A percentile compares a stretch with the other conserved stretches of the same genome.
Evolutionary conservation across 1,140 invertebrate genomes (phyloP).

Genomic region (Brachionus sp.): DNA sequence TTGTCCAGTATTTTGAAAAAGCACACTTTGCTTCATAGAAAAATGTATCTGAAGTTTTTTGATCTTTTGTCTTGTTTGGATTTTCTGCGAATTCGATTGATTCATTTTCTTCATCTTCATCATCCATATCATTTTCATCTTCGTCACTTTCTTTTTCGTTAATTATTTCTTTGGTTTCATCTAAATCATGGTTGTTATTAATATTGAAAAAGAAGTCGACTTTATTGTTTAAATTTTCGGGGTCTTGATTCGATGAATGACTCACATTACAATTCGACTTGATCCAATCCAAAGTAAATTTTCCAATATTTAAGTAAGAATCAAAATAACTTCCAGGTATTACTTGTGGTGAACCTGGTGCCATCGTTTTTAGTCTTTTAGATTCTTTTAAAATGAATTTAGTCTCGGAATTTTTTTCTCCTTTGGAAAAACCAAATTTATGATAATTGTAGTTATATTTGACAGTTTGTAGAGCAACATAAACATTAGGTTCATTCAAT

Average conservation of each 20-base stretch:
- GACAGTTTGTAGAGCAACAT: constrained; percentile 39
- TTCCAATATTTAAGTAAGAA: constrained; percentile 35
- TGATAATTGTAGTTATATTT: not conserved
- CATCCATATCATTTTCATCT: not conserved
- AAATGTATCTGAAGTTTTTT: not conserved
- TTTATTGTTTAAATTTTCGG: not conserved
- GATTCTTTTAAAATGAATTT: not conserved
- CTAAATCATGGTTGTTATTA: not conserved
- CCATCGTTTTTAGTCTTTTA: not conserved
- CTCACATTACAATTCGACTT: constrained; percentile 20
- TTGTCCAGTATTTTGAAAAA: constrained; percentile 25
- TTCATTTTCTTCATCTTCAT: constrained; percentile 6
- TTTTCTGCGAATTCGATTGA: not conserved
- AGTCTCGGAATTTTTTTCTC: not conserved
- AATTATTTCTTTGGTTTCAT: not conserved
- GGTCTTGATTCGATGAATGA: not conserved
- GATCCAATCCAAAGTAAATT: constrained; percentile 39
- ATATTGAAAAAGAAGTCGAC: not conserved
- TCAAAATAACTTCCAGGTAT: not conserved
- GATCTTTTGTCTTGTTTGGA: not conserved
- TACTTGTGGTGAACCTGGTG: constrained; percentile 27
- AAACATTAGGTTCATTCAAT: constrained; percentile 8
- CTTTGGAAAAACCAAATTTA: not conserved
- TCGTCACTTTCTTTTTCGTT: not conserved
- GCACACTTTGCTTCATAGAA: constrained; percentile 43